Base-by-base conservation (phyloP, 2,113 vertebrate genomes). In the Rostratula benghalensis region DNA sequence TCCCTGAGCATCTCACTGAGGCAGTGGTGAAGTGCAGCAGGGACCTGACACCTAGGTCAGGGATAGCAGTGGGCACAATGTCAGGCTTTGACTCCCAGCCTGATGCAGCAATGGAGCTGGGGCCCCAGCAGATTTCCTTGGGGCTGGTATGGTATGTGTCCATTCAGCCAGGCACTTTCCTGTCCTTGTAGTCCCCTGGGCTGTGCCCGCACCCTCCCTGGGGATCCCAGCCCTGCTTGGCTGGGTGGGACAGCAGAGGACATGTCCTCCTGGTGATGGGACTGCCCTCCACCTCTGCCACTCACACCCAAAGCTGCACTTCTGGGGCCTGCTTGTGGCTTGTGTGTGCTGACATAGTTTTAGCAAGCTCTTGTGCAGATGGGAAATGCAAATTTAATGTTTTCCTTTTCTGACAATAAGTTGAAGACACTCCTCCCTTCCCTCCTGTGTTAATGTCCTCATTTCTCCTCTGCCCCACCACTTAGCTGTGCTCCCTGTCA, bases 1-100 rank as follows among this genome's bases (percentile, higher is more conserved):
- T 19, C 61, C 35, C 33, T 0, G 1, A 70, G 21, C 4, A 8
- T 48, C 19, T 46, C 1, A 2, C 2, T 3, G 39, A 77, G 13
- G 30, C 59, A 65, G 27, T 1, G 1, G 46, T 54, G 64, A 41
- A 20, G 59, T 45, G 30, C 45, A 50, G 37, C 56, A 92, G 18
- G 37, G 41, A 53, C 27, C 24, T 10, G 24, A 27, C 4, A 24
- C 7, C 16, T 5, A 13, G 16, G 4, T 15, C 2, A 2, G 67
- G 31, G 10, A 28, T 24, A 35, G 24, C 0, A 1, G 25, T 41
- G 37, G 19, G 43, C 9, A 30, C 23, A 5, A 5, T 14, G 57
- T 31, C 8, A 2, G 71, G 10, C 43, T 76, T 86, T 0, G 1
- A 63, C 13, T 63, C 21, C 30, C 41, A 67, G 7, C 13, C 21